phyloP scores from a whole-genome alignment of 2,888 invertebrate species.

The Nomada fucata region DNA sequence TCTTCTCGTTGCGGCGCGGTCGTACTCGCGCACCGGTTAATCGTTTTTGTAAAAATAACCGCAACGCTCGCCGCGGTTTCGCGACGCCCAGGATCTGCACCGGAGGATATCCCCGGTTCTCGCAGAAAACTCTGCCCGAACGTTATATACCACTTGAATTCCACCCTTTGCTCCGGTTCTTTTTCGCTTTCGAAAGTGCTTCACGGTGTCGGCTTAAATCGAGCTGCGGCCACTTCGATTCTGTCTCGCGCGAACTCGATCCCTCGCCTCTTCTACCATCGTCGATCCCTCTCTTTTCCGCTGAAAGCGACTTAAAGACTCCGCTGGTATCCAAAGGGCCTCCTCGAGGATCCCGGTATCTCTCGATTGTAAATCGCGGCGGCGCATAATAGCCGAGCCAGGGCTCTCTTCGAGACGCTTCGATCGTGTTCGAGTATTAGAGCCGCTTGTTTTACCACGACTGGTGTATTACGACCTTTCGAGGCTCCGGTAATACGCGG shows the following conservation, averaged over 20 bases:
- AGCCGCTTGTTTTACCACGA: slow-evolving; percentile 42
- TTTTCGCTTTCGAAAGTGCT: slow-evolving; percentile 3
- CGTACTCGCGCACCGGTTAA: too few relatives aligned
- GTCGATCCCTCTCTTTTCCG: slow-evolving; percentile 13
- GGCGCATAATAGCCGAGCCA: slow-evolving; percentile 41
- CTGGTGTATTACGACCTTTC: slow-evolving; percentile 38
- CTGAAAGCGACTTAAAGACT: slow-evolving; percentile 53
- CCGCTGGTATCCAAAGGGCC: slow-evolving; percentile 29
- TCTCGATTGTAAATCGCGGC: slow-evolving; percentile 53
- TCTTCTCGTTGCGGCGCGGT: background rate
- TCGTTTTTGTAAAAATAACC: background rate
- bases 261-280: background rate
- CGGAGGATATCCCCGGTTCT: background rate
- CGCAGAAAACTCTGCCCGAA: background rate
- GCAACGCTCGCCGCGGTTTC: background rate
- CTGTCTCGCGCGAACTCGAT: slow-evolving; percentile 30
- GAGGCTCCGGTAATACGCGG: slow-evolving; percentile 40
- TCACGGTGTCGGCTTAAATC: slow-evolving; percentile 46
- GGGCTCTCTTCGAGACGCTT: slow-evolving; percentile 2
- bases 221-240: slow-evolving; percentile 39
- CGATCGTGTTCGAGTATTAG: slow-evolving; percentile 52
- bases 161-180: background rate
- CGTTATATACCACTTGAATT: slow-evolving; percentile 5
- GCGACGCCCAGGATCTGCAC: too few relatives aligned
- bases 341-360: slow-evolving; percentile 23